Conservation (phyloP, 2,888 invertebrate species). For the Eurytoma californica region DNA sequence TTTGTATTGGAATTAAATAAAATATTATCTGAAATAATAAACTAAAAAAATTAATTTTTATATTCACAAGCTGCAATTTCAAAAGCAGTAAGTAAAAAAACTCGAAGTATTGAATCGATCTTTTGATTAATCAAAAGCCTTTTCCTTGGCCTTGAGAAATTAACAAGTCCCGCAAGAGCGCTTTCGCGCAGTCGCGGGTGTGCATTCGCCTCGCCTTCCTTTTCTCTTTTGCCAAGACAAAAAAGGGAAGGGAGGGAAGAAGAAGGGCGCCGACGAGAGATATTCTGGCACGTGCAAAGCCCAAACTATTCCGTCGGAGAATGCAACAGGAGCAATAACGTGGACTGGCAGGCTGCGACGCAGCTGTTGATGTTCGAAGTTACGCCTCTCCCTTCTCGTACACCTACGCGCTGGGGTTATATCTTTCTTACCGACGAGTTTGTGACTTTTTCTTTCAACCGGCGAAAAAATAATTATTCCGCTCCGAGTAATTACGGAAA, state of each 20-base stretch:
- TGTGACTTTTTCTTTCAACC: slow-evolving; percentile 3
- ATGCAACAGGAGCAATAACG: slow-evolving; percentile 70
- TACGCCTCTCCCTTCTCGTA: slow-evolving; percentile 44
- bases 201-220: not conserved
- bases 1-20: no score
- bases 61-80: no score
- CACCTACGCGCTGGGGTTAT: not conserved
- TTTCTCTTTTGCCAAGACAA: not conserved
- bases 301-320: slow-evolving; percentile 68
- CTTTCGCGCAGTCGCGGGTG: not conserved
- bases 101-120: no score
- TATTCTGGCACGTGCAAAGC: slow-evolving; percentile 67
- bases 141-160: no score
- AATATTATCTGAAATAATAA: no score
- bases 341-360: slow-evolving; percentile 65
- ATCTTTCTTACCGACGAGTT: not conserved
- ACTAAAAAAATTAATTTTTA: no score
- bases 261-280: slow-evolving; percentile 57
- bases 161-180: not conserved
- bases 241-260: not conserved
- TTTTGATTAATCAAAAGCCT: no score
- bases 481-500: not conserved
- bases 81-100: no score
- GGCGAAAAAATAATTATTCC: slow-evolving; percentile 45
- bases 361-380: slow-evolving; percentile 70